A percentile compares a stretch with the other conserved stretches of the same genome.
These are phyloP conservation scores for Callosobruchus maculatus DNA, from an alignment of 2,888 invertebrate species.

Conservation along the genomic window DNA sequence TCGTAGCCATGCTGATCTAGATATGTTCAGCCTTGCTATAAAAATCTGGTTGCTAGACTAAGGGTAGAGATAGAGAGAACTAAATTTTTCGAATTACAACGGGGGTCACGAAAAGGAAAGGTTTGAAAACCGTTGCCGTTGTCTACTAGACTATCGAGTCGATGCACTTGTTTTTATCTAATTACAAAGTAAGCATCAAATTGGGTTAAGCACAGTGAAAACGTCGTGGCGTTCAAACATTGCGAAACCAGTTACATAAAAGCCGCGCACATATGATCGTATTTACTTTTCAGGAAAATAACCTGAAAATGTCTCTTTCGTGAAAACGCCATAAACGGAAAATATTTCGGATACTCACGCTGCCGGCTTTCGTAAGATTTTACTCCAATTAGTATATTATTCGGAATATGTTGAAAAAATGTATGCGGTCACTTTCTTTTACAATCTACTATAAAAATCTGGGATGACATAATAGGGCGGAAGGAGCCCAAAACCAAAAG, in stretches of 20 bases:
- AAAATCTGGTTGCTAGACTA: too few relatives aligned
- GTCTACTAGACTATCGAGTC: neutral
- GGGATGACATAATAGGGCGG: neutral
- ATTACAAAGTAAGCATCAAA: neutral
- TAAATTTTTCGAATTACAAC: too few relatives aligned
- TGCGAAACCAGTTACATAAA: neutral
- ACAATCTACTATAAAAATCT: neutral
- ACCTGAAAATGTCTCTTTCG: neutral
- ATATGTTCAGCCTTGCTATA: too few relatives aligned
- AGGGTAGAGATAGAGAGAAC: too few relatives aligned
- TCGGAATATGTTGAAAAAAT: neutral
- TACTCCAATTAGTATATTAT: neutral
- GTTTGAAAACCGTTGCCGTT: too few relatives aligned
- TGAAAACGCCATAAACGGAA: neutral
- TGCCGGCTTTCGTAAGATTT: neutral
- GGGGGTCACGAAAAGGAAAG: too few relatives aligned
- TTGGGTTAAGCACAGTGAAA: neutral
- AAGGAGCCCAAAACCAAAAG: neutral
- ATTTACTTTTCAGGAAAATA: neutral
- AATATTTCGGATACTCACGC: neutral
- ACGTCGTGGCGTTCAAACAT: neutral
- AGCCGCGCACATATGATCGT: neutral
- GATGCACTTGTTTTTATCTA: neutral
- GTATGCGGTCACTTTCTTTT: neutral
- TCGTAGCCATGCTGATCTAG: too few relatives aligned